Conservation (phyloP, 64 coral and sea anemone species). For the Porites lutea region DNA sequence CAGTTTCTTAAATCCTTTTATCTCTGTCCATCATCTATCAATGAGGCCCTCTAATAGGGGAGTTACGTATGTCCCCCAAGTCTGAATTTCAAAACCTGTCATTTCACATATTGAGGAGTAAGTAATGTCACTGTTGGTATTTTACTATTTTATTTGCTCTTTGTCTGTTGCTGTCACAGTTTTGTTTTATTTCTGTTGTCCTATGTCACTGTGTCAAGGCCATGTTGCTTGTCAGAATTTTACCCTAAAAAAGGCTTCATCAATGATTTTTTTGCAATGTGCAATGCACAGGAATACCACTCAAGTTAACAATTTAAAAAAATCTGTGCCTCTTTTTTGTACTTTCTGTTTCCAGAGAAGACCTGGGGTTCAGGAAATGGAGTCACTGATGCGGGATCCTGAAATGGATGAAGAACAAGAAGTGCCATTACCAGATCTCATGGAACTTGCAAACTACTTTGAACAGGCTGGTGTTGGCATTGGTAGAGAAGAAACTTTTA, state of each 20-base stretch:
- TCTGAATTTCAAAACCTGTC: too few relatives aligned
- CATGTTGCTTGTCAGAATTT: too few relatives aligned
- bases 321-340: not conserved
- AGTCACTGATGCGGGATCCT: constrained; percentile 70
- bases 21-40: too few relatives aligned
- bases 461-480: constrained; percentile 91
- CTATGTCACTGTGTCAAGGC: not conserved
- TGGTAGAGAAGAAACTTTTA: constrained; percentile 93
- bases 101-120: too few relatives aligned
- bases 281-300: not conserved
- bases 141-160: not conserved
- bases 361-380: constrained; percentile 21
- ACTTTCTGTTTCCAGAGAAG: constrained; percentile 43
- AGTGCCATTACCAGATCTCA: constrained; percentile 91
- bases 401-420: constrained; percentile 92
- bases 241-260: not conserved
- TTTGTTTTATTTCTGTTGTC: too few relatives aligned
- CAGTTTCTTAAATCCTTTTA: too few relatives aligned
- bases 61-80: too few relatives aligned
- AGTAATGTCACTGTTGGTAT: too few relatives aligned
- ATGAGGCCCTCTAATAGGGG: too few relatives aligned
- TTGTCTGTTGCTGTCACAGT: not conserved
- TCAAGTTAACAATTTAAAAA: not conserved
- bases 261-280: too few relatives aligned
- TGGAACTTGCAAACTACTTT: constrained; percentile 99